A percentile compares a stretch with the other conserved stretches of the same genome.
These are phyloP conservation scores for Cephus nigrinus DNA, from an alignment of 2,888 invertebrate genomes.

Conservation along the genomic window DNA sequence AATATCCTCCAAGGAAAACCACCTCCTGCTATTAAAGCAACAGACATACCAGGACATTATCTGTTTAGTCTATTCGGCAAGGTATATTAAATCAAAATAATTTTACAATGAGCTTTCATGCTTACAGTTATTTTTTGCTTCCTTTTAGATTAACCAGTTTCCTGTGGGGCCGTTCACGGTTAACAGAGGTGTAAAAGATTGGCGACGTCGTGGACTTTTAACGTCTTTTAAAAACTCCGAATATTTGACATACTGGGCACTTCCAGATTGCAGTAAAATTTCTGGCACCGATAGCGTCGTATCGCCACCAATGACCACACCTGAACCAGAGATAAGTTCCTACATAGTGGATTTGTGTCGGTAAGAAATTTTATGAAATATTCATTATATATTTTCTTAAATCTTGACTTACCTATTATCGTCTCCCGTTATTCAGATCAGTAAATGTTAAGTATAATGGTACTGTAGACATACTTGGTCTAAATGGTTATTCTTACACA, in stretches of 20 bases:
- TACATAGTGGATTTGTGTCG: slow-evolving; percentile 73
- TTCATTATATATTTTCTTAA: slow-evolving; percentile 9
- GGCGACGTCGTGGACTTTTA: slow-evolving; percentile 68
- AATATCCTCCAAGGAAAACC: slow-evolving; percentile 27
- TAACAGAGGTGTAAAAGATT: slow-evolving; percentile 68
- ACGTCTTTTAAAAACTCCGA: slow-evolving; percentile 66
- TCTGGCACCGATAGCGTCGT: slow-evolving; percentile 71
- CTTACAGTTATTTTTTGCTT: not conserved
- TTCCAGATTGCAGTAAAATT: slow-evolving; percentile 69
- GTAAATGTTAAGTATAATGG: slow-evolving; percentile 66
- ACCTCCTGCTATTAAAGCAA: slow-evolving; percentile 35
- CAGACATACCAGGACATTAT: slow-evolving; percentile 29
- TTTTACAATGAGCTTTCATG: not conserved
- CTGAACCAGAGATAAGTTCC: slow-evolving; percentile 63
- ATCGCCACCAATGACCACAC: slow-evolving; percentile 68
- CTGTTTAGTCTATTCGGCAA: slow-evolving; percentile 36
- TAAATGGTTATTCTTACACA: slow-evolving; percentile 68
- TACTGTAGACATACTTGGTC: slow-evolving; percentile 64
- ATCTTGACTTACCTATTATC: not conserved
- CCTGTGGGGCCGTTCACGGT: slow-evolving; percentile 70
- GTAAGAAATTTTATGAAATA: slow-evolving; percentile 49
- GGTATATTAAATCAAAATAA: slow-evolving; percentile 4
- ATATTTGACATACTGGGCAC: slow-evolving; percentile 58
- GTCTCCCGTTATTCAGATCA: slow-evolving; percentile 60
- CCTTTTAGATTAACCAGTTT: slow-evolving; percentile 68